Evolutionary conservation across 2,888 invertebrate species (phyloP), one percentile per base, ranked within the genome.

Genomic region (Hypselothyrea guttata): DNA sequence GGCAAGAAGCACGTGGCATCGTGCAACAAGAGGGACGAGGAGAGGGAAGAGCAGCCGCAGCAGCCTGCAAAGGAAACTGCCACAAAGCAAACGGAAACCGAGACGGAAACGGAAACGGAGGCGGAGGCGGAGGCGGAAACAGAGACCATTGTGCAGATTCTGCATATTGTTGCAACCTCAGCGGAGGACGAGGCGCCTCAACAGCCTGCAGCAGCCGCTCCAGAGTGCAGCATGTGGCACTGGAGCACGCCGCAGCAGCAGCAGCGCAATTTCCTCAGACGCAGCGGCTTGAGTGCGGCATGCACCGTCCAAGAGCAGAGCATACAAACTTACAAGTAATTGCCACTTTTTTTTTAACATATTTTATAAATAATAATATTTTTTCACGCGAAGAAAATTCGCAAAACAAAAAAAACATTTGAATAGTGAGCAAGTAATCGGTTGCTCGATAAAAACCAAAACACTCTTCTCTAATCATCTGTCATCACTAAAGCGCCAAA

Each of bases 291-390:
- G 1, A 31, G 34, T 4, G 22, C 3, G 8, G 55, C 55, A 11
- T 68, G 35, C 13, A 41, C 13, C 5, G 52, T 69, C n/a, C 34
- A 31, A 2, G 54, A 45, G 1, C 51, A 18, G n/a, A 55, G 16
- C n/a, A 31, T 69, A n/a, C 68, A 55, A 7, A 18, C 45, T 27
- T 69, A 34, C 35, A 69, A 69, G 68, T 69, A 67, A 9, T 15
- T 7, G 7, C 2, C 9, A 22, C 7, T 22, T 22, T 8, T 44
- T 45, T 9, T 0, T 1, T 11, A 18, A 22, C 4, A n/a, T n/a
- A n/a, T n/a, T n/a, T n/a, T n/a, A n/a, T n/a, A n/a, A n/a, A n/a
- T n/a, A n/a, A n/a, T n/a, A n/a, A n/a, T n/a, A n/a, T n/a, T n/a
- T n/a, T n/a, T n/a, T n/a, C n/a, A n/a, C n/a, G n/a, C n/a, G n/a